Percentiles rank a stretch among this genome's conserved stretches.
Conservation (phyloP, 2,888 invertebrate species). For the Ochropleura plecta region DNA sequence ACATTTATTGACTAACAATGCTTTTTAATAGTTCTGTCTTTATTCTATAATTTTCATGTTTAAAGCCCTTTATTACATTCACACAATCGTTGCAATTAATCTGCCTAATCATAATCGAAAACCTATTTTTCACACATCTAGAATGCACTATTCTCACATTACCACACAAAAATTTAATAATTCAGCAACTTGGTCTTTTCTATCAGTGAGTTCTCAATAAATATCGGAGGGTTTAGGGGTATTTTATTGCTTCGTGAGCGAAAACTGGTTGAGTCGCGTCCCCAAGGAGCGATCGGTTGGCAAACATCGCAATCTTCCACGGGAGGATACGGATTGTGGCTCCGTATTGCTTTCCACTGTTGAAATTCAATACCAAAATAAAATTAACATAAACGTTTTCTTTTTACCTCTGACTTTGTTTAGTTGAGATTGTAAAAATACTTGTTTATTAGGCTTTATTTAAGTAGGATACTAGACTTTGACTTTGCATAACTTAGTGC, state of each 20-base stretch:
- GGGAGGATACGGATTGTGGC: slow-evolving; percentile 72
- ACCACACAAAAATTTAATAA: slow-evolving; percentile 58
- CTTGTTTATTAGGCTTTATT: neutral
- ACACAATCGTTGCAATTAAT: neutral
- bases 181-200: slow-evolving; percentile 59
- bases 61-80: neutral
- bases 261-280: slow-evolving; percentile 80
- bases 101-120: neutral
- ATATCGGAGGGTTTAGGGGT: slow-evolving; percentile 79
- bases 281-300: slow-evolving; percentile 87
- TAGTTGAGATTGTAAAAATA: neutral
- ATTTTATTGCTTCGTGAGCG: slow-evolving; percentile 84
- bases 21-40: neutral
- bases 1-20: neutral
- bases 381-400: slow-evolving; percentile 61
- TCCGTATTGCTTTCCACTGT: slow-evolving; percentile 48
- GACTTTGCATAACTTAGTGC: neutral
- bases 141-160: slow-evolving; percentile 18
- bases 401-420: slow-evolving; percentile 38
- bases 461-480: neutral
- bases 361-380: slow-evolving; percentile 62
- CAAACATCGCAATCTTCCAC: slow-evolving; percentile 82
- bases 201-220: slow-evolving; percentile 76
- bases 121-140: neutral
- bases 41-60: neutral